phyloP scores from a whole-genome alignment of 2,888 invertebrate genomes.

The Congeria kusceri region DNA sequence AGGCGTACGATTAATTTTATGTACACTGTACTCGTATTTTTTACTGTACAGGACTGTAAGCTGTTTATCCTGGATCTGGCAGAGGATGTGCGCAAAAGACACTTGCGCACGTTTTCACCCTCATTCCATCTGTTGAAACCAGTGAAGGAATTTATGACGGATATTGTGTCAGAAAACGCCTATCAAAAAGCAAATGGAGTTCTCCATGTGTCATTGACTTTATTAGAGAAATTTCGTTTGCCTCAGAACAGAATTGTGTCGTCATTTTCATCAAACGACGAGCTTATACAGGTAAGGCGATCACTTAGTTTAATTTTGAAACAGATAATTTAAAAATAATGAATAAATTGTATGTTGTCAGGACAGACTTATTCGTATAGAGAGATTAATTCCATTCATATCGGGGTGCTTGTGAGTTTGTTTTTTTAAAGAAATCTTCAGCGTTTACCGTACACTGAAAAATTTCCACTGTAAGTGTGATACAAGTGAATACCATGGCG shows the following conservation, averaged over 20 bases:
- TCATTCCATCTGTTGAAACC: constrained; percentile 96
- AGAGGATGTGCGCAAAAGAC: constrained; percentile 92
- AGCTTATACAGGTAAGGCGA: constrained; percentile 93
- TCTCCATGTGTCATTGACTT: constrained; percentile 96
- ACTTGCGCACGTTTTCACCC: constrained; percentile 97
- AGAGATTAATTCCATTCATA: too few relatives aligned
- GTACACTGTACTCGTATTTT: neutral
- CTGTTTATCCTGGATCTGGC: constrained; percentile 95
- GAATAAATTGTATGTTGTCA: too few relatives aligned
- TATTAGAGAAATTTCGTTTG: constrained; percentile 91
- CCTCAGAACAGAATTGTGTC: constrained; percentile 96
- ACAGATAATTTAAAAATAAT: too few relatives aligned
- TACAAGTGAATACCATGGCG: too few relatives aligned
- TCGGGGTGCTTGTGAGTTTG: too few relatives aligned
- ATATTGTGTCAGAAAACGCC: constrained; percentile 89
- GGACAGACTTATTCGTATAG: too few relatives aligned
- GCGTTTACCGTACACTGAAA: too few relatives aligned
- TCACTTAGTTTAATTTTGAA: neutral
- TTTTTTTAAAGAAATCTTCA: too few relatives aligned
- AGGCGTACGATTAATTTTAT: too few relatives aligned
- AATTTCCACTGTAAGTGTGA: too few relatives aligned
- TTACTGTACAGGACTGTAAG: constrained; percentile 92
- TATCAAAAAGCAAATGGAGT: constrained; percentile 94
- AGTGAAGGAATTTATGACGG: constrained; percentile 93
- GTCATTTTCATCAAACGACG: constrained; percentile 95